Evolutionary conservation across 2,113 vertebrate genomes (phyloP), one percentile per base, ranked within the genome.

Genomic region (Tachysurus fulvidraco): DNA sequence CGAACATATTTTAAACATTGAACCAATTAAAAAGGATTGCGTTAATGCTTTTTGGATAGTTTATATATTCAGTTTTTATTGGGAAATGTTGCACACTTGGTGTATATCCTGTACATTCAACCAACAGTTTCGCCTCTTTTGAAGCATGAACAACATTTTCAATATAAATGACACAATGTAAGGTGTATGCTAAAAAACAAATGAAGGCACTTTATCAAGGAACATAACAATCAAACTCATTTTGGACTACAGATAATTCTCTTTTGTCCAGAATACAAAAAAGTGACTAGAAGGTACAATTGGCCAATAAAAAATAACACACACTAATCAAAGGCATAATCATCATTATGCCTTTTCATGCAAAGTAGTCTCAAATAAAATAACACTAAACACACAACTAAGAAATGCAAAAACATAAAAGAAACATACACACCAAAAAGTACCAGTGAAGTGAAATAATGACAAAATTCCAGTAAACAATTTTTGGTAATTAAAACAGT

Each of bases 1-100:
- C 95, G 95, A 95, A 95, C 88, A 93, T 95, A 92, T 94, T 92
- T 97, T 95, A 94, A 93, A 93, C 95, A 96, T 94, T 93, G 94
- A 95, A 96, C 95, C 95, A 97, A 96, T 96, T 97, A 97, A 94
- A 90, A 28, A 85, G 41, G 90, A 91, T 90, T 60, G 85, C 77
- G 91, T 92, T 91, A 91, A 14, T 90, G 23, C 65, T 44, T 57
- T 65, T 62, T 23, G 67, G 81, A 17, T 59, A 16, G 69, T 81
- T 36, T 30, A 41, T 69, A 50, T 8, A 28, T 74, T 73, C 44
- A 13, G 16, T 23, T 9, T 44, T 81, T 23, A 62, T 62, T 62
- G 46, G 69, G 36, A 69, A 23, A 23, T 10, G n/a, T 25, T 81
- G 11, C 5, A 60, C 6, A 25, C 1, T 57, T 54, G 14, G 5